phyloP scores from a whole-genome alignment of 1,140 invertebrate species.

The Calephelis nemesis region DNA sequence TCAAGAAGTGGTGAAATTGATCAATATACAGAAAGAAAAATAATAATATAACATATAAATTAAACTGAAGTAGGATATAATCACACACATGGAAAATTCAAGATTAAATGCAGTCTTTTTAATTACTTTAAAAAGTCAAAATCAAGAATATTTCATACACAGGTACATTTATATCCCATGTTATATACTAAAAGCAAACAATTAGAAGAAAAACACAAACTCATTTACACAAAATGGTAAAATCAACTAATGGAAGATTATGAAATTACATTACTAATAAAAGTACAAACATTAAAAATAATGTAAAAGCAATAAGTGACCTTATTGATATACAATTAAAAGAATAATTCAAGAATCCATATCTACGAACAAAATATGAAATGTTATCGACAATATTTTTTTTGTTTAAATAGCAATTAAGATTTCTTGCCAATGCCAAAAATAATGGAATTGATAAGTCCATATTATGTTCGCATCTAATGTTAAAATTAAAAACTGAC shows the following conservation, averaged over 20 bases:
- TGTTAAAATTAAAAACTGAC: neutral
- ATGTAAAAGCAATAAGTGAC: neutral
- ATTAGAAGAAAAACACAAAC: slow-evolving; percentile 24
- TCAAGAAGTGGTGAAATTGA: too few species aligned
- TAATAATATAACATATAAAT: too few species aligned
- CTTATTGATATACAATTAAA: neutral
- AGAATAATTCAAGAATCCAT: too few species aligned
- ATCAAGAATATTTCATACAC: neutral
- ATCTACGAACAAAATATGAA: too few species aligned
- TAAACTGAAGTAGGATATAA: too few species aligned
- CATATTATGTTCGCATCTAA: neutral
- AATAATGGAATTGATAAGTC: neutral
- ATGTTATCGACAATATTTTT: too few species aligned
- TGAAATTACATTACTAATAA: neutral
- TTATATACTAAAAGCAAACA: slow-evolving; percentile 3
- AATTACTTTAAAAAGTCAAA: neutral
- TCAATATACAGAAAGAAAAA: too few species aligned
- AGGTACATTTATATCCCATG: neutral
- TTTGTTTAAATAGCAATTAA: too few species aligned
- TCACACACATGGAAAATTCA: neutral
- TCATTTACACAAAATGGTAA: slow-evolving; percentile 25
- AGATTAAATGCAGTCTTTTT: slow-evolving; percentile 12
- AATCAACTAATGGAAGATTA: slow-evolving; percentile 29
- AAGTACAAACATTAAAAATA: neutral
- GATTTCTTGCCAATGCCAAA: too few species aligned